These are phyloP conservation scores for Coccyzus lansbergi DNA, from an alignment of 2,797 vertebrate species.

Conservation along the genomic window DNA sequence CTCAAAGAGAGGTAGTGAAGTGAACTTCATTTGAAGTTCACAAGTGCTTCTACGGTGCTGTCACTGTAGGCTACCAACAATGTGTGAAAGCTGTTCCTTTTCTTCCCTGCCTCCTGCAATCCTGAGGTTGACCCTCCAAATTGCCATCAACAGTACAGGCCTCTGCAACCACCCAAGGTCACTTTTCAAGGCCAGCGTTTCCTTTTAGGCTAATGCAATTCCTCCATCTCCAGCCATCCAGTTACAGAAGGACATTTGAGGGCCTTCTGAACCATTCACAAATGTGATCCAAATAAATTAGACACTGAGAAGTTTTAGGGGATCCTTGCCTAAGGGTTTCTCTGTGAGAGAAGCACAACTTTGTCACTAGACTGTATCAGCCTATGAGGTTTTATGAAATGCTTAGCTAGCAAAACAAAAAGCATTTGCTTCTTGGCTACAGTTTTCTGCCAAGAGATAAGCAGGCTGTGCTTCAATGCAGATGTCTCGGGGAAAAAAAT, in stretches of 20 bases:
- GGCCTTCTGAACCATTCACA: not conserved
- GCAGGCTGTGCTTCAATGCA: conserved; percentile 1
- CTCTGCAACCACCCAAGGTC: not conserved
- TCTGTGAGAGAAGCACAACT: not conserved
- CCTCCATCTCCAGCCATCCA: not conserved
- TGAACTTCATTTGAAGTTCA: not conserved
- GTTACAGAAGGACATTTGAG: not conserved
- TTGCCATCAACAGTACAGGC: not conserved
- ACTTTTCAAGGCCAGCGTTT: not conserved
- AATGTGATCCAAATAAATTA: not conserved
- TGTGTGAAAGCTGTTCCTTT: not conserved
- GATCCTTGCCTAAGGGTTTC: not conserved
- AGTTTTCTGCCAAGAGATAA: conserved; percentile 21
- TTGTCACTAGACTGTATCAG: not conserved
- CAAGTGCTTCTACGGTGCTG: fast-evolving
- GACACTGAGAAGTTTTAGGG: not conserved
- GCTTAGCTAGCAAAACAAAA: conserved; percentile 60
- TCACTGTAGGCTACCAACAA: not conserved
- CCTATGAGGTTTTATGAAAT: not conserved
- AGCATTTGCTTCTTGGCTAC: conserved; percentile 35
- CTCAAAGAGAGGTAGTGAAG: not conserved
- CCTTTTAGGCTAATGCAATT: not conserved
- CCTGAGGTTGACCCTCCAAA: not conserved
- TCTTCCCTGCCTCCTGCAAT: not conserved
- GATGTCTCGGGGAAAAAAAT: conserved; percentile 40